Evolutionary conservation across 2,888 invertebrate genomes (phyloP).

Genomic region (Corythucha ciliata): DNA sequence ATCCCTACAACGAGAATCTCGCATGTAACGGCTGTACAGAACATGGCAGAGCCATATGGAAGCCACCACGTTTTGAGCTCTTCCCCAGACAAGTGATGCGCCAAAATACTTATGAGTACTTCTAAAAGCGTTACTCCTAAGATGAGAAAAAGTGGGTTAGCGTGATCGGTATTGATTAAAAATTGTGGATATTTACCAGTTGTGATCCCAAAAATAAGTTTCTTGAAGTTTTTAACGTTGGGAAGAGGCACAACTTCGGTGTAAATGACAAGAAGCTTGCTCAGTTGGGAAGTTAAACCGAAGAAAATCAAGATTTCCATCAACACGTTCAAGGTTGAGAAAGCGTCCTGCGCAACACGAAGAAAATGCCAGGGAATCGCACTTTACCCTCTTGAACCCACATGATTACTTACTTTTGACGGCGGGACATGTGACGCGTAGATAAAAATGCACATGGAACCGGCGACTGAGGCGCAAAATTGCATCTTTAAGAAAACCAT

Average conservation of each 20-base stretch:
- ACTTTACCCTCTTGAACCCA: too few species aligned
- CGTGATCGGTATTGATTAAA: neutral
- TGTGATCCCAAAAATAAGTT: slow-evolving; percentile 57
- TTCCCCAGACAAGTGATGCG: slow-evolving; percentile 54
- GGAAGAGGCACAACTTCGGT: slow-evolving; percentile 56
- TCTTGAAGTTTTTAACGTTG: slow-evolving; percentile 47
- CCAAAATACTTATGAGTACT: slow-evolving; percentile 56
- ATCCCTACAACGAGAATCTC: slow-evolving; percentile 57
- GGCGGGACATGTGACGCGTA: slow-evolving; percentile 36
- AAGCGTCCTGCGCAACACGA: slow-evolving; percentile 46
- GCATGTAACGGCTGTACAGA: slow-evolving; percentile 57
- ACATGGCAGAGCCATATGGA: slow-evolving; percentile 49
- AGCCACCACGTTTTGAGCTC: slow-evolving; percentile 56
- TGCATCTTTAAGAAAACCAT: slow-evolving; percentile 58
- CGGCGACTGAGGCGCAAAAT: slow-evolving; percentile 58
- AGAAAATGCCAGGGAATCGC: neutral
- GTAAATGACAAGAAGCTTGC: slow-evolving; percentile 59
- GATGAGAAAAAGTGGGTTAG: slow-evolving; percentile 6
- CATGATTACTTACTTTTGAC: slow-evolving; percentile 6
- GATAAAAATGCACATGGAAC: slow-evolving; percentile 55
- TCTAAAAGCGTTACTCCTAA: slow-evolving; percentile 57
- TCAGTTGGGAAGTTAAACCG: slow-evolving; percentile 60
- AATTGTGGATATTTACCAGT: slow-evolving; percentile 47
- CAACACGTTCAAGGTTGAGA: slow-evolving; percentile 51
- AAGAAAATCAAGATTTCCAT: slow-evolving; percentile 56